These are phyloP conservation scores for Carapus acus DNA, from an alignment of 2,797 vertebrate genomes.

Conservation along the genomic window DNA sequence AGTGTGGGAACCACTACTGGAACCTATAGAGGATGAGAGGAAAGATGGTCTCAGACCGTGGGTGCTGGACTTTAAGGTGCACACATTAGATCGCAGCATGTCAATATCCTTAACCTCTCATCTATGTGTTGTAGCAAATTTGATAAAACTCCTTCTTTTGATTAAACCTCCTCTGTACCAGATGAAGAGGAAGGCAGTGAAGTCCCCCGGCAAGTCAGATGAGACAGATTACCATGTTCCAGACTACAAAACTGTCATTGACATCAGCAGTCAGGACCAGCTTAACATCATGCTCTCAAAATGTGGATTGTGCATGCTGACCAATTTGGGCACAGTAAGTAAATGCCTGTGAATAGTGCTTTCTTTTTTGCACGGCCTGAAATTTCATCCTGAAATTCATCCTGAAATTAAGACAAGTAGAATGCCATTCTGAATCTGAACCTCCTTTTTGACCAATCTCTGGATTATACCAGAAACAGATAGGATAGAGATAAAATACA, in stretches of 20 bases:
- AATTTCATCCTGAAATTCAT: too few species aligned
- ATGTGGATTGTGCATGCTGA: constrained; percentile 89
- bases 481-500: too few species aligned
- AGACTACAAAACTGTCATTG: constrained; percentile 90
- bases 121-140: too few species aligned
- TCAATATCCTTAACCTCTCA: background rate
- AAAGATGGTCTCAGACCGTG: constrained; percentile 87
- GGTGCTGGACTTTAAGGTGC: constrained; percentile 86
- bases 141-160: background rate
- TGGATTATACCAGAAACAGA: too few species aligned
- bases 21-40: constrained; percentile 88
- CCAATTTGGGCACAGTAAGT: constrained; percentile 89
- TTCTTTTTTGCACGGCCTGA: too few species aligned
- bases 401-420: too few species aligned
- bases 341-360: too few species aligned
- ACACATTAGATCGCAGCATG: background rate
- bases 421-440: too few species aligned
- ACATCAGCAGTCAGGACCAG: constrained; percentile 87
- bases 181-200: constrained; percentile 92
- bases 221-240: constrained; percentile 85
- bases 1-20: constrained; percentile 96
- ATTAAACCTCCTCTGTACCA: constrained; percentile 44
- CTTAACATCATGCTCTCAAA: constrained; percentile 94
- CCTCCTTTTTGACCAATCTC: too few species aligned
- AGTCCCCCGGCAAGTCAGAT: constrained; percentile 66